Evolutionary conservation across 2,888 invertebrate species (phyloP), one percentile per base, ranked within the genome.

Genomic region (Ochropleura plecta): DNA sequence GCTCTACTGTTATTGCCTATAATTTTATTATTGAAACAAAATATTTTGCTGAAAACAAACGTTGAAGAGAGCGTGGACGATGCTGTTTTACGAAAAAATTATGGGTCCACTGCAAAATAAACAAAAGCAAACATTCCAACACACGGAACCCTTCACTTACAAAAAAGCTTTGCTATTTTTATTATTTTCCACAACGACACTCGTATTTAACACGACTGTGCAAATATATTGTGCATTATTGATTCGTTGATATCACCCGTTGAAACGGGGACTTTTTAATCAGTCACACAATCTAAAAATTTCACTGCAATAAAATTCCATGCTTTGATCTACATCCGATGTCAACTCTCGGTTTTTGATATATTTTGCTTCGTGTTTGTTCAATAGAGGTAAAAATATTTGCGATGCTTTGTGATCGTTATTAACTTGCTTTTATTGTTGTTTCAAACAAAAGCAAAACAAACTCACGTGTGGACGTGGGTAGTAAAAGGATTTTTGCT

Each of bases 191-290:
- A 65, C 40, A 46, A 18, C 30, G 40, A 42, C 60, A 65, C 53
- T 65, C 55, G 49, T 79, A 64, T 78, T n/a, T 42, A 30, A 69
- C 60, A 64, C 59, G 57, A 20, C 55, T 68, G 57, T 80, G 78
- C 53, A 86, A 84, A 82, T 74, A 81, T 67, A 72, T 78, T 67
- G 78, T 85, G 85, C 85, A 88, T 86, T 88, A 90, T 89, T 89
- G 88, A 89, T 90, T 85, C 76, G 70, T 79, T 78, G 73, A 84
- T 88, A 86, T 85, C 80, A 79, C 65, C 16, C 62, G 79, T 60
- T 68, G 78, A 81, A 79, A 69, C 63, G 64, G 68, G 46, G 55
- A 70, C 53, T 79, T 86, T 81, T 86, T 80, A 73, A 86, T 85
- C 81, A 71, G 78, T 71, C 70, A 69, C 57, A 75, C 63, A 48